Evolutionary conservation across 2,113 vertebrate genomes (phyloP).

Genomic region (Scomber japonicus): DNA sequence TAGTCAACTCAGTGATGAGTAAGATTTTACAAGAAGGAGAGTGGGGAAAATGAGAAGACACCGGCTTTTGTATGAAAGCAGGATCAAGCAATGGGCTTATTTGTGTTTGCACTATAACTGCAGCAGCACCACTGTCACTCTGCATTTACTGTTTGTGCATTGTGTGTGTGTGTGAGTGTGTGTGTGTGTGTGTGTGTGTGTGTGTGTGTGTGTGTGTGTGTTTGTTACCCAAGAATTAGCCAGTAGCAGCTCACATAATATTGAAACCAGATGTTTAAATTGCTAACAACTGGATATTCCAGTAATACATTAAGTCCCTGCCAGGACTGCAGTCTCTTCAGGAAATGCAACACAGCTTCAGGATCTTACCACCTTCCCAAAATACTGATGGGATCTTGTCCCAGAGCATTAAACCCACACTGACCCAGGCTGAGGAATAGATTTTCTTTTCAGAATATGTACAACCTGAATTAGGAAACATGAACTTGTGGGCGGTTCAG

Average conservation of each 20-base stretch:
- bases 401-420: not conserved
- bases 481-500: no score
- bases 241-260: conserved; percentile 40
- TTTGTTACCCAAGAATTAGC: conserved; percentile 42
- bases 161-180: not conserved
- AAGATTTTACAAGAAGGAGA: conserved; percentile 20
- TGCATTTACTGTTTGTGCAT: conserved; percentile 1
- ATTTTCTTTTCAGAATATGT: no score
- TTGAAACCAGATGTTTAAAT: conserved; percentile 63
- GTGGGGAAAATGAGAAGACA: no score
- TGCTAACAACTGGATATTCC: conserved; percentile 57
- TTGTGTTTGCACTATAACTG: not conserved
- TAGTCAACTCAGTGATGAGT: conserved; percentile 33
- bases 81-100: not conserved
- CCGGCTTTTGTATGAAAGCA: not conserved
- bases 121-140: not conserved
- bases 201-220: conserved; percentile 25
- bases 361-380: conserved; percentile 1
- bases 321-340: conserved; percentile 39
- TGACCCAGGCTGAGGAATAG: not conserved
- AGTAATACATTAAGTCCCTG: conserved; percentile 41
- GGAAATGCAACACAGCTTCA: conserved; percentile 32
- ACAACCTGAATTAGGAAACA: no score
- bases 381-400: not conserved
- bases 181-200: not conserved